Evolutionary conservation across 2,797 vertebrate species (phyloP).

Genomic region (Lepilemur septentrionalis): DNA sequence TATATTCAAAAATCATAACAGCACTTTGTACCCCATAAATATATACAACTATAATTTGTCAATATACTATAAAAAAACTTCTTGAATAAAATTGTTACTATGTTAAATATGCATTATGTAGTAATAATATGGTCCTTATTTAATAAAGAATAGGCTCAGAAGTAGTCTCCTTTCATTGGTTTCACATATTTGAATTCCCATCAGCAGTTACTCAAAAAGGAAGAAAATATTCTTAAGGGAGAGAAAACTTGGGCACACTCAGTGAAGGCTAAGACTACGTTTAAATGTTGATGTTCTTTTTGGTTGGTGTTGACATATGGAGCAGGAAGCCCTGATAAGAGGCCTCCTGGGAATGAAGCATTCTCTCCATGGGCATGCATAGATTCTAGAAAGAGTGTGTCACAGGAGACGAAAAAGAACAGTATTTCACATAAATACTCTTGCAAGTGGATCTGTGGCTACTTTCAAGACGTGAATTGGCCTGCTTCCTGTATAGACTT

Average conservation of each 20-base stretch:
- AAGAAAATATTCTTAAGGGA: not conserved
- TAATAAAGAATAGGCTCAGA: not conserved
- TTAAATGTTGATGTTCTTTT: not conserved
- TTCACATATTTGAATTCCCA: constrained; percentile 4
- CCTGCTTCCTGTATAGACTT: not conserved
- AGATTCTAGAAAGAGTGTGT: not conserved
- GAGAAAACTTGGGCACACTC: not conserved
- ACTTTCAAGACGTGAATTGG: not conserved
- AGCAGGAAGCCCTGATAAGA: not conserved
- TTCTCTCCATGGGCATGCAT: not conserved
- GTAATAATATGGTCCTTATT: constrained; percentile 9
- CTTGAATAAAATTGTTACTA: constrained; percentile 26
- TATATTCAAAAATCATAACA: not conserved
- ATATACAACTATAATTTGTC: not conserved
- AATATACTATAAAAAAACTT: not conserved
- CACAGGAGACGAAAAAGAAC: not conserved
- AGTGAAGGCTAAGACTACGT: not conserved
- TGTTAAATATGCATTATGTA: constrained; percentile 22
- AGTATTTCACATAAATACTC: not conserved
- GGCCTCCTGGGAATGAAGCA: not conserved
- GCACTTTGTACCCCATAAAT: not conserved
- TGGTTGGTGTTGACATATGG: not conserved
- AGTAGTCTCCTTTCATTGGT: constrained; percentile 14
- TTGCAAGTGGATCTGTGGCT: not conserved
- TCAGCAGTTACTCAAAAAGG: not conserved